A percentile compares a stretch with the other conserved stretches of the same genome.
Conservation (phyloP, 1,140 invertebrate genomes). For the Sinonovacula constricta region DNA sequence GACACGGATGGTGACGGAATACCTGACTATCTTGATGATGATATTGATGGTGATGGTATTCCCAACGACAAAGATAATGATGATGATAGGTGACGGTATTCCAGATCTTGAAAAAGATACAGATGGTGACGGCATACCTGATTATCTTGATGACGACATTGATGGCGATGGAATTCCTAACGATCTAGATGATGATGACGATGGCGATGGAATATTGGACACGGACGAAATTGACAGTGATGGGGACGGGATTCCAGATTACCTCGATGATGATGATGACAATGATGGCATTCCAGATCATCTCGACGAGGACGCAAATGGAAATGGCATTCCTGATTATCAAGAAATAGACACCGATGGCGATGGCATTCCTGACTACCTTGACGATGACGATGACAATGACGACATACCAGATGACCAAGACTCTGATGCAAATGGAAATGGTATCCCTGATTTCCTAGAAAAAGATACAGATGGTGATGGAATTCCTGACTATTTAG, state of each 20-base stretch:
- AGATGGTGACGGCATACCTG: constrained; percentile 72
- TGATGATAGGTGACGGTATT: constrained; percentile 70
- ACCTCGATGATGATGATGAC: constrained; percentile 66
- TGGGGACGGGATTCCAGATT: constrained; percentile 71
- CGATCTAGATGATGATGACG: constrained; percentile 58
- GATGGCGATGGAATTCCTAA: constrained; percentile 63
- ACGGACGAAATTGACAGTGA: constrained; percentile 65
- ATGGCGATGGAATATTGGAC: constrained; percentile 71
- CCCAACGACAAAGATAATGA: constrained; percentile 67
- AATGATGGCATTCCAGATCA: constrained; percentile 70
- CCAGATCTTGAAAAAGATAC: constrained; percentile 64
- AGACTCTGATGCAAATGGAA: constrained; percentile 65
- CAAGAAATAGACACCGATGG: constrained; percentile 62
- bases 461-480: constrained; percentile 67
- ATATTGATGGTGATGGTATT: constrained; percentile 71
- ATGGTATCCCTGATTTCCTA: constrained; percentile 68
- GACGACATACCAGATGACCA: constrained; percentile 70
- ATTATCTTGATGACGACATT: constrained; percentile 67
- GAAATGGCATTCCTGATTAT: constrained; percentile 68
- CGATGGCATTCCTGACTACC: constrained; percentile 69
- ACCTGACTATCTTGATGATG: constrained; percentile 64
- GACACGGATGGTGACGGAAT: constrained; percentile 70
- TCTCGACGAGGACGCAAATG: constrained; percentile 59
- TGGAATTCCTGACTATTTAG: constrained; percentile 75
- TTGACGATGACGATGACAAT: constrained; percentile 69